Evolutionary conservation across 2,888 invertebrate species (phyloP), one percentile per base, ranked within the genome.

Genomic region (Epirrhoe tristata): DNA sequence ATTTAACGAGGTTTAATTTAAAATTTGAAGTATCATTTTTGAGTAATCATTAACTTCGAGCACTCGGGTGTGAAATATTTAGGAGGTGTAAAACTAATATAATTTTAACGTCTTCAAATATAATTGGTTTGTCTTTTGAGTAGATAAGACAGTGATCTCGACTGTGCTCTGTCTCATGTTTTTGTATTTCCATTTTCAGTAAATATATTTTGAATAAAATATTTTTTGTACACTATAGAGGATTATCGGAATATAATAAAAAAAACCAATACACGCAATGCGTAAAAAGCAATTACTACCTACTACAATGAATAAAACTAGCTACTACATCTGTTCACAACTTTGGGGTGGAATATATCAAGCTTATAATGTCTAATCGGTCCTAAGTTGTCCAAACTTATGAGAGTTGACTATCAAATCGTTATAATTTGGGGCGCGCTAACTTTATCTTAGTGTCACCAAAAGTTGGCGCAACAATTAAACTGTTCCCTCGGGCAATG

Each of bases 401-500:
- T 63, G 66, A 48, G 60, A 70, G 81, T 80, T 77, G 70, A 81
- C 84, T 85, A 86, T 85, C 80, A 85, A 88, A 88, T 85, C 57
- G 69, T 66, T 66, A 69, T 69, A 69, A 88, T 84, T 86, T 83
- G 82, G 83, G 82, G 79, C 71, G 74, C 75, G 39, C 72, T 70
- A 87, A 90, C 82, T 87, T 86, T 82, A 84, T 86, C 84, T 83
- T 78, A 78, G 77, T 81, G 86, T 85, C 83, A 69, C 75, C 73
- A 70, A 74, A 73, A 74, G 81, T 86, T 87, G 74, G 74, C 74
- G 77, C 76, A 79, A 80, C 82, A 83, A 79, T 87, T 85, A 80
- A 82, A 86, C 80, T 81, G 82, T 81, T 83, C 76, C 76, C 73
- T 73, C 68, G 68, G 66, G 72, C 64, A 61, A 72, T 74, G 63